A percentile compares a stretch with the other conserved stretches of the same genome.
phyloP scores from a whole-genome alignment of 1,140 invertebrate species.

The Marisa cornuarietis region DNA sequence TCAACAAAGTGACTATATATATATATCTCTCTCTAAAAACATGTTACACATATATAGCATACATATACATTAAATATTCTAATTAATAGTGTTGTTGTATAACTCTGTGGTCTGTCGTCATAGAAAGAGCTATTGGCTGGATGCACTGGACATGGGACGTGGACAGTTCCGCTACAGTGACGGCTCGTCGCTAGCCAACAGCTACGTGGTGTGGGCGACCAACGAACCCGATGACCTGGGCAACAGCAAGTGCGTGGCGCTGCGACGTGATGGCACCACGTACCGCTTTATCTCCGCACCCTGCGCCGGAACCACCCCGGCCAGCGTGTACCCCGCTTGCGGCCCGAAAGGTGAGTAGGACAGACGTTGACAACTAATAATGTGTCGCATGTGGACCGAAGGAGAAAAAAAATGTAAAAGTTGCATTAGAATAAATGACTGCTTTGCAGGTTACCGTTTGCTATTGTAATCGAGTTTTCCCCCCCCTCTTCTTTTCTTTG shows the following conservation, averaged over 20 bases:
- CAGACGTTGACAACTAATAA: not conserved
- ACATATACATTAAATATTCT: too few relatives aligned
- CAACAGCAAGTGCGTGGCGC: not conserved
- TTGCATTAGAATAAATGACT: too few relatives aligned
- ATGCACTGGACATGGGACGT: not conserved
- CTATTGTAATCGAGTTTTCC: too few relatives aligned
- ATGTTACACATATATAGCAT: too few relatives aligned
- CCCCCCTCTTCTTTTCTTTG: too few relatives aligned
- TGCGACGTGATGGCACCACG: not conserved
- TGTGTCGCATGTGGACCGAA: too few relatives aligned
- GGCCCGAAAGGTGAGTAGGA: not conserved
- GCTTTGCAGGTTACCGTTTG: too few relatives aligned
- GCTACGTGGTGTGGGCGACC: not conserved
- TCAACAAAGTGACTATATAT: too few relatives aligned
- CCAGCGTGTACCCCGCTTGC: not conserved
- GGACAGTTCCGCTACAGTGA: not conserved
- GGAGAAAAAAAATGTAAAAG: too few relatives aligned
- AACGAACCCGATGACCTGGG: conserved; percentile 2
- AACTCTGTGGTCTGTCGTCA: too few relatives aligned
- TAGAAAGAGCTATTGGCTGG: not conserved
- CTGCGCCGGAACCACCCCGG: not conserved
- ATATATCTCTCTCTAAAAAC: too few relatives aligned
- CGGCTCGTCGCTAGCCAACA: not conserved
- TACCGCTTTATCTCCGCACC: not conserved
- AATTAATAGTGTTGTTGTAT: too few relatives aligned